Base-by-base conservation (phyloP, 2,113 vertebrate species). In the Acrocephalus kingi region DNA sequence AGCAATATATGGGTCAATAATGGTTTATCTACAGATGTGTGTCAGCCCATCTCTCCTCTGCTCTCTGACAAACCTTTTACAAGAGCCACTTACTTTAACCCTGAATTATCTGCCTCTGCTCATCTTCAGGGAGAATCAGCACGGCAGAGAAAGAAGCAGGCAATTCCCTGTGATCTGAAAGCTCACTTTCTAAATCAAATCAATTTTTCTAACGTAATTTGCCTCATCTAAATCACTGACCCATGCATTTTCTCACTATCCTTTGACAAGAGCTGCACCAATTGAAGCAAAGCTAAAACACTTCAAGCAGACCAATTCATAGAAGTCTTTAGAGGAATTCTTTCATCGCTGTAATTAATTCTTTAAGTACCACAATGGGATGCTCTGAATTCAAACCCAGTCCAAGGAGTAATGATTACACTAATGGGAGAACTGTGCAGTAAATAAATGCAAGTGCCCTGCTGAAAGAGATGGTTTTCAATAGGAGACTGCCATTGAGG, bases 271-370 rank as follows among this genome's bases (percentile, higher is more conserved):
- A 80, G 69, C 89, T 80, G 89, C 93, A 83, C 87, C 95, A 91
- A 95, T 28, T 90, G 91, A 96, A 91, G 89, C 90, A 95, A 89
- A 87, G 80, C 89, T 94, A 93, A 95, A 96, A 93, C 93, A 84
- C 82, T 95, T 94, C 96, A 96, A 90, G 93, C 87, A 90, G 84
- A 90, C 95, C 91, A 69, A 94, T 95, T 94, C 85, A 78, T 73
- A 81, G 85, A 94, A 92, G 80, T 87, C 97, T 96, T 95, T 49
- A 94, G 95, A 93, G 96, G 91, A 97, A 97, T 95, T 96, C 90
- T 92, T 96, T 97, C 94, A 95, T 90, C 23, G 20, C 72, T 94
- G 86, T 96, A 96, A 97, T 97, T 96, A 96, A 96, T 96, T 97
- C 95, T 92, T 88, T 95, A 95, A 94, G 93, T 95, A 87, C 94